Evolutionary conservation across 1,140 invertebrate species (phyloP), one percentile per base, ranked within the genome.

Genomic region (Ceratina calcarata): DNA sequence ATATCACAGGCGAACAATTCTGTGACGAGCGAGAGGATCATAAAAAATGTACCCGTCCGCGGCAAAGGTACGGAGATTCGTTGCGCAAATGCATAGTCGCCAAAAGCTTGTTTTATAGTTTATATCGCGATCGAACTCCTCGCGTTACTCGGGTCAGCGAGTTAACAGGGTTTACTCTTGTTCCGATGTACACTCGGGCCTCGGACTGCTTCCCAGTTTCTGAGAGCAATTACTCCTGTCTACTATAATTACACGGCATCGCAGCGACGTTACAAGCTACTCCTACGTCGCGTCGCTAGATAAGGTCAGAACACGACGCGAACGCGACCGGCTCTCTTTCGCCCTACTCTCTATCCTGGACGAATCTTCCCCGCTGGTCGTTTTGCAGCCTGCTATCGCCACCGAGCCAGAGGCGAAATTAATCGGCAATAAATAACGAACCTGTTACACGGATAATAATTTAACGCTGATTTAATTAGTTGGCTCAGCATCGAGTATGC

Each of bases 151-250:
- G 45, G 51, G 15, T 45, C 71, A 53, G 37, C 53, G 71, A 86
- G 84, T 84, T 84, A 75, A 22, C 71, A 20, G 77, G 73, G 84
- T 81, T 82, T 72, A 72, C 58, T 69, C 61, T 22, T 75, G 66
- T 24, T 6, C 51, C 72, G 60, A 74, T 78, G 66, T 32, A 67
- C 83, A 85, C 78, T 61, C 58, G 81, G 45, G 78, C 82, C 75
- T 87, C 78, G 51, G 78, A 79, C 76, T 83, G 78, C 74, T 81
- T 87, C 79, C 80, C 78, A 87, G 83, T 87, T 87, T 32, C 83
- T 79, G 58, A 79, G 66, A 87, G 83, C 83, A 87, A 87, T 87
- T 85, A 87, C 80, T 80, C 67, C 61, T 66, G 72, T 78, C 79
- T 67, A 69, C 72, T 64, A 76, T 84, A 84, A 85, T 78, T 86